phyloP scores from a whole-genome alignment of 2,113 vertebrate genomes.

The Perca fluviatilis region DNA sequence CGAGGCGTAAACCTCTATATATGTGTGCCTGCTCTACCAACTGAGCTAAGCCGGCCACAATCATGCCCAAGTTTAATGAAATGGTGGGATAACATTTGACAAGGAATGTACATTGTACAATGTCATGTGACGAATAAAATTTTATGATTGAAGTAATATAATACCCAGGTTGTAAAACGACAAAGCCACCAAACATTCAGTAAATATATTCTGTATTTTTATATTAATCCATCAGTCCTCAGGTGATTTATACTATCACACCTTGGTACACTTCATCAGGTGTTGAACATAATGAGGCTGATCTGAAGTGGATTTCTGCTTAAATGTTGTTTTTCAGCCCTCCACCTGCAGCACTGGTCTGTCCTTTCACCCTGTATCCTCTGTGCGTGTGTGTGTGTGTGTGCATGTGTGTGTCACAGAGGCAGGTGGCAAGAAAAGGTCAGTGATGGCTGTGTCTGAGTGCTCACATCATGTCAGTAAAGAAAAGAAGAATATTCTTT shows the following conservation, averaged over 20 bases:
- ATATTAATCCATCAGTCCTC: background rate
- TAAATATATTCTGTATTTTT: background rate
- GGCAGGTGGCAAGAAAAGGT: constrained; percentile 54
- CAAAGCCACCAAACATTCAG: no score
- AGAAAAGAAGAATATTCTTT: constrained; percentile 30
- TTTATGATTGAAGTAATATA: no score
- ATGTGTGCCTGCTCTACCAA: no score
- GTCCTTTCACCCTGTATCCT: background rate
- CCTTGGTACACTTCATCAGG: background rate
- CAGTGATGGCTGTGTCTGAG: constrained; percentile 33
- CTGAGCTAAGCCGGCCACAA: no score
- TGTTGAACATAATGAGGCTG: background rate
- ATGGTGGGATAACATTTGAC: no score
- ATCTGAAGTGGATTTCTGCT: background rate
- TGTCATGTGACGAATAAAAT: no score
- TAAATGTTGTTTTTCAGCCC: background rate
- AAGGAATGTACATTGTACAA: no score
- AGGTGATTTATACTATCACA: no score
- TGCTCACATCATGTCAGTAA: constrained; percentile 42
- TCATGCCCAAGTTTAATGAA: no score
- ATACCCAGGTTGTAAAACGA: no score
- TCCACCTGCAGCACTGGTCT: constrained; percentile 1
- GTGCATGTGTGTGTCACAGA: constrained; percentile 18
- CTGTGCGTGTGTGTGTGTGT: background rate
- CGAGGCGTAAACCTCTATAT: no score